Evolutionary conservation across 2,888 invertebrate genomes (phyloP), one percentile per base, ranked within the genome.

Genomic region (Leucoma salicis): DNA sequence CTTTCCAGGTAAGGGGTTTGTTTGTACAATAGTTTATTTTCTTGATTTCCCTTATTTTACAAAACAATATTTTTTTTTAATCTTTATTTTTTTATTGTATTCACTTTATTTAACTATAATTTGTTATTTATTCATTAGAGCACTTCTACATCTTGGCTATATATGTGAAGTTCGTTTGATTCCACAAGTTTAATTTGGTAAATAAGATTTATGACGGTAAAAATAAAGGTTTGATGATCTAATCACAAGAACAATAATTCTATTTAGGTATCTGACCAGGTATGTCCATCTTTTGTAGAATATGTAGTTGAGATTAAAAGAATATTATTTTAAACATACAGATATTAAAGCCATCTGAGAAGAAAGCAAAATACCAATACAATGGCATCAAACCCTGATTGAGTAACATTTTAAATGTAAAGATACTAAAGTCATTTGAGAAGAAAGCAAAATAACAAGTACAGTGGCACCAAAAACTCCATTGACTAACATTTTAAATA

Each of bases 371-470:
- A 36, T 42, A 42, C 31, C 42, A 46, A 42, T 45, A 45, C 44
- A 45, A 45, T 45, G 44, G 44, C 44, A 31, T 45, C 44, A 45
- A 45, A 45, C 35, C 43, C 36, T 43, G 28, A 38, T 38, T 38
- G 38, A 42, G 28, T 33, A 37, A 42, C 21, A 38, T 45, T 45
- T 45, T 45, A 45, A 40, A 45, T 45, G 39, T 46, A 15, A 83
- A 99, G 99, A 99, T 99, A 72, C 90, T 99, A 86, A 99, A 99
- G 89, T 99, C 99, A 71, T 99, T 99, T 51, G 99, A 99, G 91
- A 99, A 99, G 91, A 99, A 99, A 91, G 99, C 99, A 64, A 99
- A 99, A 90, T 99, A 99, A 88, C 97, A 46, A 46, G 80, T 44
- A 44, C 44, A 39, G 44, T 40, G 39, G 44, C 44, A 45, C 44